Conservation (phyloP, 2,113 vertebrate genomes). For the Mastomys coucha region DNA sequence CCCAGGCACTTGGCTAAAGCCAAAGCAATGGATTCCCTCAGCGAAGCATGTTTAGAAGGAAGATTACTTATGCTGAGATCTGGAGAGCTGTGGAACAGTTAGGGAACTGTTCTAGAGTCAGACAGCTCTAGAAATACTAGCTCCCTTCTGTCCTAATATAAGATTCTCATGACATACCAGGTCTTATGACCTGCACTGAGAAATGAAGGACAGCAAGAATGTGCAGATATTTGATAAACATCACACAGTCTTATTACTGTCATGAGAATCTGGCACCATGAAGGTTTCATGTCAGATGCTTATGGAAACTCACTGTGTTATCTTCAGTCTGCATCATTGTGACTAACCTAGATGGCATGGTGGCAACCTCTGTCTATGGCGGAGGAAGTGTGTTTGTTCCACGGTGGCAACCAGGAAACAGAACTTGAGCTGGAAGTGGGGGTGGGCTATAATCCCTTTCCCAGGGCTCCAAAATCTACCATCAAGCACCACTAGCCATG, state of each 20-base stretch:
- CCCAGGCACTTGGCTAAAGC: background rate
- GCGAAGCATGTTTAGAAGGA: background rate
- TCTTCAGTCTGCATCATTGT: no score
- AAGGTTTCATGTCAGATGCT: no score
- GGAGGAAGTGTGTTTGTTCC: background rate
- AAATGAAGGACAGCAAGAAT: background rate
- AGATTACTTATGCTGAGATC: background rate
- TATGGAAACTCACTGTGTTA: background rate
- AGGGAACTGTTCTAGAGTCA: background rate
- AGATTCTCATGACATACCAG: background rate
- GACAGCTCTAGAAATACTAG: background rate
- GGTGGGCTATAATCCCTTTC: background rate
- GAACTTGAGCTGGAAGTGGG: background rate
- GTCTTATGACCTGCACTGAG: background rate
- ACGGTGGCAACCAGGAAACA: background rate
- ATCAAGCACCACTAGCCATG: background rate
- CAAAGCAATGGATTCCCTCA: no score
- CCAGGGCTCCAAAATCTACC: background rate
- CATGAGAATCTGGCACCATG: background rate
- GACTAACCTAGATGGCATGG: background rate
- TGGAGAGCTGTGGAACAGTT: rapidly evolving
- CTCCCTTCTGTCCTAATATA: rapidly evolving
- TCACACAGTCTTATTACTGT: no score
- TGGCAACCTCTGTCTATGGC: background rate
- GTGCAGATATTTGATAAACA: background rate